phyloP scores from a whole-genome alignment of 1,140 invertebrate species.

The Eurytemora carolleeae region DNA sequence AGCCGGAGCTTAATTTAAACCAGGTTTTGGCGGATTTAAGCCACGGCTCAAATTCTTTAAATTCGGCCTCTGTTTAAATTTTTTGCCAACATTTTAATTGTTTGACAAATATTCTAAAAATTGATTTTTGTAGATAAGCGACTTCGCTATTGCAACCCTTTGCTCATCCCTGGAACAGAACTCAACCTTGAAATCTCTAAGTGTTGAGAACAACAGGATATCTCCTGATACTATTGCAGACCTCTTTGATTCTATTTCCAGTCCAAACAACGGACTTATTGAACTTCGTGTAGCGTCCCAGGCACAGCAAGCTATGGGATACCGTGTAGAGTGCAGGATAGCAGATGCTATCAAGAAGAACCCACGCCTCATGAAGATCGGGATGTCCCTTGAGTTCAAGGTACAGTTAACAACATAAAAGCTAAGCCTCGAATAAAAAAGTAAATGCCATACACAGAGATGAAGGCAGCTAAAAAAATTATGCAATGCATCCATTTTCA shows the following conservation, averaged over 20 bases:
- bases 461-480: too few species aligned
- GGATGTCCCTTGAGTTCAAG: slow-evolving; percentile 6
- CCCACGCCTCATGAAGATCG: slow-evolving; percentile 6
- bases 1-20: too few species aligned
- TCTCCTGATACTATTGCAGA: neutral
- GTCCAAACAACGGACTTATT: neutral
- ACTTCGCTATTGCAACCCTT: slow-evolving; percentile 12
- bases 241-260: neutral
- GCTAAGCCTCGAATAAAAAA: too few species aligned
- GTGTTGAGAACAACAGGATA: slow-evolving; percentile 8
- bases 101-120: too few species aligned
- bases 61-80: too few species aligned
- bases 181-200: slow-evolving; percentile 10
- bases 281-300: neutral
- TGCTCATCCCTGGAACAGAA: slow-evolving; percentile 11
- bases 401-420: too few species aligned
- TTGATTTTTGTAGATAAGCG: slow-evolving; percentile 2
- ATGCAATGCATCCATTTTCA: too few species aligned
- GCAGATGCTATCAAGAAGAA: slow-evolving; percentile 10
- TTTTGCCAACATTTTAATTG: too few species aligned
- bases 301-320: neutral
- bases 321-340: slow-evolving; percentile 9
- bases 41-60: too few species aligned
- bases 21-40: too few species aligned
- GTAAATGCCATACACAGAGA: too few species aligned